A percentile compares a stretch with the other conserved stretches of the same genome.
These are phyloP conservation scores for Phenganax stokvisi DNA, from an alignment of 92 coral and sea anemone genomes.

Conservation along the genomic window DNA sequence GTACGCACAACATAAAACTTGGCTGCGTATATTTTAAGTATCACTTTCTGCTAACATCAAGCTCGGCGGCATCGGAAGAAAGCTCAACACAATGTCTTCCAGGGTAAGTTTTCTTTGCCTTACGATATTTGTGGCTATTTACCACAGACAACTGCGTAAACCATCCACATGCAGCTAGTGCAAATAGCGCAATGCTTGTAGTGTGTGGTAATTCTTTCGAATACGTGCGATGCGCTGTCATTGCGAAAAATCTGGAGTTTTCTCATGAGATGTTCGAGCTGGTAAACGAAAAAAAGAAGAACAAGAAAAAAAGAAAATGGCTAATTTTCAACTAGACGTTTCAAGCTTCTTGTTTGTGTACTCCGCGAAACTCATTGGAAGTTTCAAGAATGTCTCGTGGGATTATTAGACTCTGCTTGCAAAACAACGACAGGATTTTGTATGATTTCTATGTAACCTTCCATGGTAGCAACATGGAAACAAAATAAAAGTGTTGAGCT, in stretches of 20 bases:
- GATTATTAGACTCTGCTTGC: too few relatives aligned
- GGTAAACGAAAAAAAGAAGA: background rate
- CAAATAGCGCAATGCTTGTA: too few relatives aligned
- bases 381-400: too few relatives aligned
- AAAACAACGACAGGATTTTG: too few relatives aligned
- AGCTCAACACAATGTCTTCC: constrained; percentile 7
- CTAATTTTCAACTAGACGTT: background rate
- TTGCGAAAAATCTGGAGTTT: background rate
- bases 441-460: background rate
- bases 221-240: background rate
- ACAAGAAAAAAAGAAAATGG: background rate
- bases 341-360: background rate
- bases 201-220: background rate
- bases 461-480: background rate
- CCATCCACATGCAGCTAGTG: too few relatives aligned
- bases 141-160: too few relatives aligned
- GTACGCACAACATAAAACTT: constrained; percentile 6
- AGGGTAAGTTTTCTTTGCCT: background rate
- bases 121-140: too few relatives aligned
- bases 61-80: background rate
- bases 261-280: background rate
- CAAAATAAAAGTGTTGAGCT: background rate
- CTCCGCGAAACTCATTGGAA: too few relatives aligned
- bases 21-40: background rate
- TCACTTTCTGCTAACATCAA: background rate